Conservation (phyloP, 1,140 invertebrate genomes). For the Papilio helenus region DNA sequence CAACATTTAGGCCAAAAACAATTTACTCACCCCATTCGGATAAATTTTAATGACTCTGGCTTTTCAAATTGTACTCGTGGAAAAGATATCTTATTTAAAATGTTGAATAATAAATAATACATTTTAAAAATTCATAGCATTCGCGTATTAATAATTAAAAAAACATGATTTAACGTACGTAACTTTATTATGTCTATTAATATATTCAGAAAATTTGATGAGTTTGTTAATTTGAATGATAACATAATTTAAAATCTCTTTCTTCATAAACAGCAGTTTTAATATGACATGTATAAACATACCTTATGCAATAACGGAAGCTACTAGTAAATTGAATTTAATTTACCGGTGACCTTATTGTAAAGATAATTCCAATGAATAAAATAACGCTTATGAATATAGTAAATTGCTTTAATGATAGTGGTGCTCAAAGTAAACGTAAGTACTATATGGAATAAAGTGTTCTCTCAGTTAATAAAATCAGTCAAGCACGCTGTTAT, state of each 20-base stretch:
- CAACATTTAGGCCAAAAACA: neutral
- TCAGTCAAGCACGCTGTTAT: neutral
- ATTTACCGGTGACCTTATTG: neutral
- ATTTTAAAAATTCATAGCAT: too few relatives aligned
- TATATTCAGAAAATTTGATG: too few relatives aligned
- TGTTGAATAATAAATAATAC: too few relatives aligned
- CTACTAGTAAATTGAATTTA: neutral
- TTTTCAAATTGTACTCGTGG: neutral
- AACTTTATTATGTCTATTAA: too few relatives aligned
- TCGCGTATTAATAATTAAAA: too few relatives aligned
- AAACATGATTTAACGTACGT: too few relatives aligned
- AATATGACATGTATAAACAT: neutral
- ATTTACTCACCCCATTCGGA: constrained; percentile 7
- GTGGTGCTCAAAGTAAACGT: neutral
- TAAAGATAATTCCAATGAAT: neutral
- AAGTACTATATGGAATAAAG: constrained; percentile 3
- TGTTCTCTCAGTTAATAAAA: neutral
- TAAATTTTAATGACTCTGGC: neutral
- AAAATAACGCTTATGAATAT: neutral
- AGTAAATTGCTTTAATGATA: constrained; percentile 15
- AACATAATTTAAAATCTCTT: neutral
- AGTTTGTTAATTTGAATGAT: too few relatives aligned
- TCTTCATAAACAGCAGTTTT: neutral
- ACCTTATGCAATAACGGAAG: neutral
- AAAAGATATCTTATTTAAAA: neutral